Conservation (phyloP, 2,113 vertebrate species). For the Caretta caretta region DNA sequence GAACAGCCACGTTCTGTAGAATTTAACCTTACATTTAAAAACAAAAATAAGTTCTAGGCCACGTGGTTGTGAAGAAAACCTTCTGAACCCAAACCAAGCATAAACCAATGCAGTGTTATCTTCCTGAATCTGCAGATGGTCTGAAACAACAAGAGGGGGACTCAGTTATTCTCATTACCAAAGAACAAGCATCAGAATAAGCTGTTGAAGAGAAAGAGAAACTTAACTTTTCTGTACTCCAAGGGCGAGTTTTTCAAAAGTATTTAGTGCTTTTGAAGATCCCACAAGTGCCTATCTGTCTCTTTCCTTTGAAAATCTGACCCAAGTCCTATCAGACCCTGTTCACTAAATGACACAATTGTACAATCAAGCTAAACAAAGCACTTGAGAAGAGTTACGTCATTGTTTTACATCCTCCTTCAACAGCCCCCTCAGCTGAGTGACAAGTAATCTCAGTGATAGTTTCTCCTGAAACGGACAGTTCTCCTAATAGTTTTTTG, state of each 20-base stretch:
- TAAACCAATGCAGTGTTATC: neutral
- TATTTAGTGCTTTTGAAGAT: no score
- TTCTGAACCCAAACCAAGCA: neutral
- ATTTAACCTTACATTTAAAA: neutral
- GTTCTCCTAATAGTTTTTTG: no score
- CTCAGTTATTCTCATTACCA: conserved; percentile 25
- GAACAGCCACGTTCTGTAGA: neutral
- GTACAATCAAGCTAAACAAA: no score
- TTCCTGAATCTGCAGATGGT: conserved; percentile 16
- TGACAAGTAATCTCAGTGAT: no score
- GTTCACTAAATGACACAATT: no score
- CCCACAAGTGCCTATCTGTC: no score
- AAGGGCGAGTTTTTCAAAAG: neutral
- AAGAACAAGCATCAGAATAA: neutral
- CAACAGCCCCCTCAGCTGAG: no score
- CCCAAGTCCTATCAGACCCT: no score
- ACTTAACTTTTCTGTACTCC: neutral
- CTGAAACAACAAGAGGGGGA: neutral
- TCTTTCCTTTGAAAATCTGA: no score
- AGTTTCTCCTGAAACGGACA: no score
- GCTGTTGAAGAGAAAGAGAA: neutral
- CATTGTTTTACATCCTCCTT: no score
- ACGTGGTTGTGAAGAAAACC: neutral
- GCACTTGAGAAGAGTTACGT: no score
- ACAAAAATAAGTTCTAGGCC: neutral